Evolutionary conservation across 2,797 vertebrate genomes (phyloP), one percentile per base, ranked within the genome.

Genomic region (Epinephelus coioides): DNA sequence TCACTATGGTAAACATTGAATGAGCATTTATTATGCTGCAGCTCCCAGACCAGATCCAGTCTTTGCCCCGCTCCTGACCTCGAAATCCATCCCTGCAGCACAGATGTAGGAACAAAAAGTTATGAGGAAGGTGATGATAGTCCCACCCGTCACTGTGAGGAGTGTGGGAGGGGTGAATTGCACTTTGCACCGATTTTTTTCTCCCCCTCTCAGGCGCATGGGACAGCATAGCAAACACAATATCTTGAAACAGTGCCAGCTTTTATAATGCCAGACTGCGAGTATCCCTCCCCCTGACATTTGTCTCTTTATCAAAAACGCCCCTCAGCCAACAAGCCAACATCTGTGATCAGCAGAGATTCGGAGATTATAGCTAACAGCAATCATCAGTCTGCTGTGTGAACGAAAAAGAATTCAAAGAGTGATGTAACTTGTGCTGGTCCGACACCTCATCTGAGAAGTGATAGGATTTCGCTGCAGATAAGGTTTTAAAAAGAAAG

Each of bases 291-390:
- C 86, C 79, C 80, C 73, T 89, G 90, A 93, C 90, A 86, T 91
- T 92, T 91, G 85, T 90, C 84, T 92, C 90, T 91, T 91, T 89
- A 91, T 92, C 91, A 86, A 88, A 91, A 94, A 90, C 57, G 66
- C 79, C 88, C 82, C 88, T 87, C 86, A 90, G 88, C 89, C 84
- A 90, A 85, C 85, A 88, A 85, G 71, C 75, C 88, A 88, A 90
- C 88, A 92, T 92, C 88, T 93, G 90, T 89, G 88, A 90, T 93
- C 90, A 90, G 91, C 79, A 78, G 78, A 88, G 89, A 87, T 91
- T 83, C 72, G 19, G 85, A 90, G 91, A 91, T 92, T 88, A 84
- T 81, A 76, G 86, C 87, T 81, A 92, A 82, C 86, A 86, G 82
- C 88, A 75, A 76, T 88, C 81, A 85, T 87, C 89, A 73, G 84